Percentiles rank a stretch among this genome's conserved stretches.
phyloP scores from a whole-genome alignment of 2,113 vertebrate species.

The Psittacus erithacus region DNA sequence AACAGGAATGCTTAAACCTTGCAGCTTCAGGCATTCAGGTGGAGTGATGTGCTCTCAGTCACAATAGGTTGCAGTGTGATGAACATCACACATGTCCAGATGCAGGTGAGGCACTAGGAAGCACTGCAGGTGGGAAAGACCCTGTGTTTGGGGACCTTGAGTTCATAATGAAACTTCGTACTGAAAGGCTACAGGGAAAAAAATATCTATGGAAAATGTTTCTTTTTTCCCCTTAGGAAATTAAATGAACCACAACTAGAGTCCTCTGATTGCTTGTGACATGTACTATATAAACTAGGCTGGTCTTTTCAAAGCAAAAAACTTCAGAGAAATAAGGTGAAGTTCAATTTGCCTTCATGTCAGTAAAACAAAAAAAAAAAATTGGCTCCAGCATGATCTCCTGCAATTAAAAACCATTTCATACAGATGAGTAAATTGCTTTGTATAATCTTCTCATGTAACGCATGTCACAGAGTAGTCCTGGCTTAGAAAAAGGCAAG shows the following conservation, averaged over 20 bases:
- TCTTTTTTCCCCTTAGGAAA: neutral
- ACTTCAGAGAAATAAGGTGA: neutral
- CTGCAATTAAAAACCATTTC: neutral
- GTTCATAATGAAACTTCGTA: neutral
- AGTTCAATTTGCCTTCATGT: neutral
- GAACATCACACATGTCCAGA: fast-evolving
- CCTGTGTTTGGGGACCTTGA: neutral
- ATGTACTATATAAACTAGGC: neutral
- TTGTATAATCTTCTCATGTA: neutral
- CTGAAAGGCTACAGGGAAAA: neutral
- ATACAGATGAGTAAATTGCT: neutral
- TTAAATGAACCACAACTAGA: neutral
- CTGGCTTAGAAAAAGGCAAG: neutral
- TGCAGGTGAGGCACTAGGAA: neutral
- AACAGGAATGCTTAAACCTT: neutral
- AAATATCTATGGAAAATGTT: neutral
- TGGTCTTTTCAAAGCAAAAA: neutral
- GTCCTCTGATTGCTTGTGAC: neutral
- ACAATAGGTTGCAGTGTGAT: fast-evolving
- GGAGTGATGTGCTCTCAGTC: neutral
- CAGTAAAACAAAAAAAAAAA: neutral
- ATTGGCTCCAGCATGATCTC: neutral
- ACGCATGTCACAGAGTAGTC: neutral
- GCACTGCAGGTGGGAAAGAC: neutral
- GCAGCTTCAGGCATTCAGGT: fast-evolving